These are phyloP conservation scores for Salvelinus namaycush DNA, from an alignment of 2,113 vertebrate genomes.

Conservation along the genomic window DNA sequence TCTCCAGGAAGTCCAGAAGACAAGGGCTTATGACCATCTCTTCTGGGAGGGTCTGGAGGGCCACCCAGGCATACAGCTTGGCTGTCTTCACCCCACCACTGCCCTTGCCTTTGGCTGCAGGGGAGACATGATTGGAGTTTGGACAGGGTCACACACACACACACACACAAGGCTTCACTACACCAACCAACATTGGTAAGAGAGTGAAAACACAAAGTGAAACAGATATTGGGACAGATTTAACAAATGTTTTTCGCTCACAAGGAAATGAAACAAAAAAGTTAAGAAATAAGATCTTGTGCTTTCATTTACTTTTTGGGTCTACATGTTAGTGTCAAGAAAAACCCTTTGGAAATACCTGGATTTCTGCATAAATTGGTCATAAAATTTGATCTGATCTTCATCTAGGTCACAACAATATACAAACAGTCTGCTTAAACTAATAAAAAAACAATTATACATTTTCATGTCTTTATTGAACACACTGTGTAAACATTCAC, in stretches of 20 bases:
- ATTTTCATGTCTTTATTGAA: no score
- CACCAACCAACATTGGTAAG: slow-evolving; percentile 3
- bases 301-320: not conserved
- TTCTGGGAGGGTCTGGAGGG: slow-evolving; percentile 94
- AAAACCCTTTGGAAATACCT: no score
- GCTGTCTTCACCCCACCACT: slow-evolving; percentile 91
- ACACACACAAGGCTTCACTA: not conserved
- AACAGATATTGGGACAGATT: no score
- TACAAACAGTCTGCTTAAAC: no score
- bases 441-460: no score
- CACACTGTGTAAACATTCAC: no score
- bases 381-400: no score
- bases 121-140: slow-evolving; percentile 28
- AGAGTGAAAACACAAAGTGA: not conserved
- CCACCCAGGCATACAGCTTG: slow-evolving; percentile 97
- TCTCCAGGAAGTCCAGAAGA: slow-evolving; percentile 94
- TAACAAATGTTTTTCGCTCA: no score
- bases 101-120: slow-evolving; percentile 92
- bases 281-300: no score
- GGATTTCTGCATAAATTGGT: no score
- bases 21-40: slow-evolving; percentile 99
- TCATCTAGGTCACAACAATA: no score
- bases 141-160: not conserved
- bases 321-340: not conserved
- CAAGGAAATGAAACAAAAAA: no score